These are phyloP conservation scores for Palythoa grandis DNA, from an alignment of 92 coral and sea anemone species.

Conservation along the genomic window DNA sequence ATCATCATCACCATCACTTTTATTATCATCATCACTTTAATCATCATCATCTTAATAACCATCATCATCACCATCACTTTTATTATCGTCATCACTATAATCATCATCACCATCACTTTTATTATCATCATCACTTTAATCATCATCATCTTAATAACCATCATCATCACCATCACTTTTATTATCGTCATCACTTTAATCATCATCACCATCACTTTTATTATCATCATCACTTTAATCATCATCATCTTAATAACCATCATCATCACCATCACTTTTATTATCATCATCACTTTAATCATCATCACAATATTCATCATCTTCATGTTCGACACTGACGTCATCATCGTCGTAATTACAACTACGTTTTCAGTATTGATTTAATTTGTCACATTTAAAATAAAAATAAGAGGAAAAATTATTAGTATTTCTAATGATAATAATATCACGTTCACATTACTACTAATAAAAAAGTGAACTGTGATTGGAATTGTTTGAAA, in stretches of 20 bases:
- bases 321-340: not conserved
- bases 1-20: too few species aligned
- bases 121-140: not conserved
- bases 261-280: not conserved
- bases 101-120: too few species aligned
- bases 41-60: not conserved
- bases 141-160: not conserved
- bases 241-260: not conserved
- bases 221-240: not conserved
- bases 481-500: too few species aligned
- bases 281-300: not conserved
- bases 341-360: too few species aligned
- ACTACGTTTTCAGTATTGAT: too few species aligned
- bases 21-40: not conserved
- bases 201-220: not conserved
- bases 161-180: not conserved
- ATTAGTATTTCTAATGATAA: too few species aligned
- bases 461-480: too few species aligned
- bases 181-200: not conserved
- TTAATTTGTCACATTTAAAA: too few species aligned
- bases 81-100: not conserved
- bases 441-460: too few species aligned
- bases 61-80: not conserved
- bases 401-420: too few species aligned
- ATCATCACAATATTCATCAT: not conserved